Percentiles rank a stretch among this genome's conserved stretches.
phyloP scores from a whole-genome alignment of 2,797 vertebrate species.

The Cetoscarus ocellatus region DNA sequence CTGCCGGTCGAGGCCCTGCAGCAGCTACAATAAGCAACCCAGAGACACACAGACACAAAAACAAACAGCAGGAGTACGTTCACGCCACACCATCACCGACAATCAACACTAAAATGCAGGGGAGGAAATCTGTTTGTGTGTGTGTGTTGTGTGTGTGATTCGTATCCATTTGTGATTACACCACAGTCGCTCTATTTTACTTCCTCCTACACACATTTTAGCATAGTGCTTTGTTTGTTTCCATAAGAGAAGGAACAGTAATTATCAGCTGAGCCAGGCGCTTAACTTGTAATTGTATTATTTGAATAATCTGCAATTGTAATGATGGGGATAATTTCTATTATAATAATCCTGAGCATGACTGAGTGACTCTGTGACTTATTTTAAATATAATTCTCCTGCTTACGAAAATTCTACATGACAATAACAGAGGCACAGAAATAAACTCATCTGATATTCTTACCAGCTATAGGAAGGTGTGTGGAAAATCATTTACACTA shows the following conservation, averaged over 20 bases:
- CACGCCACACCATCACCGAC: slow-evolving; percentile 16
- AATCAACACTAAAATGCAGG: slow-evolving; percentile 14
- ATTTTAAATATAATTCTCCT: slow-evolving; percentile 34
- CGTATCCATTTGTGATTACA: slow-evolving; percentile 4
- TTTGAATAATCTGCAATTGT: slow-evolving; percentile 71
- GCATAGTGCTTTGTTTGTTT: slow-evolving; percentile 48
- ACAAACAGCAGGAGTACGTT: slow-evolving; percentile 19
- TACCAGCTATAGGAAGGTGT: slow-evolving; percentile 3
- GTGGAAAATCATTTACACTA: slow-evolving; percentile 46
- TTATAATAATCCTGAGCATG: slow-evolving; percentile 62
- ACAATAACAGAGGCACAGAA: slow-evolving; percentile 1
- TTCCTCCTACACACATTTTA: slow-evolving; percentile 59
- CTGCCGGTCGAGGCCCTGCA: slow-evolving; percentile 24
- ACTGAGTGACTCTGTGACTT: slow-evolving; percentile 57
- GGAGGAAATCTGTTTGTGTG: not conserved
- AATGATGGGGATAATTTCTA: slow-evolving; percentile 59
- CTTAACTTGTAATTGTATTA: slow-evolving; percentile 70
- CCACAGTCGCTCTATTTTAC: slow-evolving; percentile 30
- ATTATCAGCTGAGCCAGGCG: slow-evolving; percentile 73
- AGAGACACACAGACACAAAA: slow-evolving; percentile 32
- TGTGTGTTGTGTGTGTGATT: not conserved
- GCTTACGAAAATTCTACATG: not conserved
- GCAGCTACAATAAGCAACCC: slow-evolving; percentile 23
- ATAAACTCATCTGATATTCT: slow-evolving; percentile 29
- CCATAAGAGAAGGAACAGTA: slow-evolving; percentile 51